Evolutionary conservation across 1,140 invertebrate species (phyloP).

Genomic region (Elymnias hypermnestra): DNA sequence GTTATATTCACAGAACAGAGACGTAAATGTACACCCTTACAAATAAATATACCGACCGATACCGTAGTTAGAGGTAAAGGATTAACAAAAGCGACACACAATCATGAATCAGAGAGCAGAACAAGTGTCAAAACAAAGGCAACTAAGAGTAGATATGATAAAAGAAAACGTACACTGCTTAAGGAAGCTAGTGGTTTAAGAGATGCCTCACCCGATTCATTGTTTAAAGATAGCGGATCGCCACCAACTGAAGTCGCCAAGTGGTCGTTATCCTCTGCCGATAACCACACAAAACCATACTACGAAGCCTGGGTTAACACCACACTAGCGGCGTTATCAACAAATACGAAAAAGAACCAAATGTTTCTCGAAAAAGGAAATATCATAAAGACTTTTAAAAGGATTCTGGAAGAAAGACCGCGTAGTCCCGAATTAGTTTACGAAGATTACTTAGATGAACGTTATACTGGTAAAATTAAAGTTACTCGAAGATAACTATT

Average conservation of each 20-base stretch:
- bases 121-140: not conserved
- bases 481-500: constrained; percentile 18
- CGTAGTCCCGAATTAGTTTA: constrained; percentile 34
- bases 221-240: constrained; percentile 9
- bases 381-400: constrained; percentile 24
- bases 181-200: too few relatives aligned
- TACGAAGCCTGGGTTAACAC: constrained; percentile 59
- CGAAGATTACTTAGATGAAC: constrained; percentile 36
- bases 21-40: constrained; percentile 12
- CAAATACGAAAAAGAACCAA: constrained; percentile 25
- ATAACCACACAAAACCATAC: constrained; percentile 43
- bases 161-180: too few relatives aligned
- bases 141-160: too few relatives aligned
- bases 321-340: constrained; percentile 36
- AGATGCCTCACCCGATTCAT: too few relatives aligned
- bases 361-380: constrained; percentile 26
- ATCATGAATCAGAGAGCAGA: not conserved
- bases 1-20: constrained; percentile 36
- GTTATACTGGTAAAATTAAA: constrained; percentile 45
- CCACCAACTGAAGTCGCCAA: constrained; percentile 49
- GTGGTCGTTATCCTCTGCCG: constrained; percentile 37
- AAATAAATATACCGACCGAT: constrained; percentile 34
- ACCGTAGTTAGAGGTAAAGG: not conserved
- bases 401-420: constrained; percentile 17
- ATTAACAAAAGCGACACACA: constrained; percentile 8